These are phyloP conservation scores for Microctonus brassicae DNA, from an alignment of 2,888 invertebrate genomes.

Conservation along the genomic window DNA sequence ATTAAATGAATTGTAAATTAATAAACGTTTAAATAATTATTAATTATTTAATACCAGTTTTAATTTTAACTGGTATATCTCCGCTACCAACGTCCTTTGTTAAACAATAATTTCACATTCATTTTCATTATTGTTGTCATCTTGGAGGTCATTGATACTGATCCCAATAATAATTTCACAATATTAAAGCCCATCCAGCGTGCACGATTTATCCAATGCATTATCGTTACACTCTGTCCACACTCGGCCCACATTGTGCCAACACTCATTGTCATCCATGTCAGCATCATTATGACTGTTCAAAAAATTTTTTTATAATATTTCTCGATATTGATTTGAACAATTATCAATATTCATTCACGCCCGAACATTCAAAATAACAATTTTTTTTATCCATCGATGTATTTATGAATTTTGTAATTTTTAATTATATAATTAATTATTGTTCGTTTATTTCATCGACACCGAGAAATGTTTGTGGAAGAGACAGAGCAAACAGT, in stretches of 20 bases:
- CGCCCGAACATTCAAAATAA: background rate
- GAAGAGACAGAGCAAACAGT: background rate
- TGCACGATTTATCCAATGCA: conserved; percentile 24
- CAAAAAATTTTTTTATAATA: background rate
- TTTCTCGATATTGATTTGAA: background rate
- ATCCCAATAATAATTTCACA: background rate
- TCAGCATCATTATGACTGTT: conserved; percentile 15
- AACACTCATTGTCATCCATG: conserved; percentile 2
- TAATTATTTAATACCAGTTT: conserved; percentile 5
- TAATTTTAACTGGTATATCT: background rate
- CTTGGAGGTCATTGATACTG: background rate
- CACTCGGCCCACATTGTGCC: conserved; percentile 14
- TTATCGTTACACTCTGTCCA: background rate
- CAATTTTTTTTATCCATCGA: background rate
- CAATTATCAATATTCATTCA: conserved; percentile 6
- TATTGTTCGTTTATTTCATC: background rate
- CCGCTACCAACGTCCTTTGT: conserved; percentile 20
- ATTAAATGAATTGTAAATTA: background rate
- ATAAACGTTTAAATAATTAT: background rate
- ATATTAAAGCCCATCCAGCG: conserved; percentile 2
- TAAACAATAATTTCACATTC: conserved; percentile 5
- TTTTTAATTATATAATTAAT: background rate
- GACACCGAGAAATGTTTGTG: background rate
- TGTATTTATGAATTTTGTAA: background rate
- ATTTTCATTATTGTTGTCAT: conserved; percentile 6